Evolutionary conservation across 2,797 vertebrate genomes (phyloP), one percentile per base, ranked within the genome.

Genomic region (Uromys caudimaculatus): DNA sequence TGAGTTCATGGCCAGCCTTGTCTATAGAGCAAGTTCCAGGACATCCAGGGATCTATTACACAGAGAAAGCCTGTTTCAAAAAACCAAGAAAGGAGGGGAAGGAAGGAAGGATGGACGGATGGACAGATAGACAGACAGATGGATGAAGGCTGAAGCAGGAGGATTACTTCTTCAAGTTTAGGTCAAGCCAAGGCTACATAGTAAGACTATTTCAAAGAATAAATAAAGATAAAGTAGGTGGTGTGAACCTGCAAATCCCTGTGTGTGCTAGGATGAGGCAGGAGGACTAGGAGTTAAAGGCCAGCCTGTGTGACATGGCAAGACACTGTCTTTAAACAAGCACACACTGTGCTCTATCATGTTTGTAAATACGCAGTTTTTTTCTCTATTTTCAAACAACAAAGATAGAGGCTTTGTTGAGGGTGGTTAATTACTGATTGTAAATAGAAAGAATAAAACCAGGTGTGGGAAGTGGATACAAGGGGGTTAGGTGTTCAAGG

Each of bases 381-480:
- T 85, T 88, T 60, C 79, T 95, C 44, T 92, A 17, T 85, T 95
- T 64, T 73, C 67, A 89, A 89, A 52, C 29, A 93, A 93, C 78
- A 91, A 79, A 41, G 67, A 19, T 23, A 24, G 16, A 35, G 0
- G 1, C 21, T 90, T 44, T 91, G 21, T 35, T 89, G 19, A 64
- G 23, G 41, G 93, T 93, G 47, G 95, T 90, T 88, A 92, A 95
- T 95, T 82, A 93, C 50, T 91, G 78, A 58, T 89, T 93, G 27
- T 82, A 81, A 88, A 60, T 76, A 67, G 90, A 93, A 73, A 73
- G n/a, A 41, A 41, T 73, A 73, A 73, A 73, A 73, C 69, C 69
- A 71, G 27, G 23, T 44, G 35, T 75, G 9, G 24, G 41, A 76
- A 47, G 75, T 76, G 24, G 75, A 41, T 41, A 73, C 69, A 23